These are phyloP conservation scores for Meiosimyza decipiens DNA, from an alignment of 2,888 invertebrate genomes.

Conservation along the genomic window DNA sequence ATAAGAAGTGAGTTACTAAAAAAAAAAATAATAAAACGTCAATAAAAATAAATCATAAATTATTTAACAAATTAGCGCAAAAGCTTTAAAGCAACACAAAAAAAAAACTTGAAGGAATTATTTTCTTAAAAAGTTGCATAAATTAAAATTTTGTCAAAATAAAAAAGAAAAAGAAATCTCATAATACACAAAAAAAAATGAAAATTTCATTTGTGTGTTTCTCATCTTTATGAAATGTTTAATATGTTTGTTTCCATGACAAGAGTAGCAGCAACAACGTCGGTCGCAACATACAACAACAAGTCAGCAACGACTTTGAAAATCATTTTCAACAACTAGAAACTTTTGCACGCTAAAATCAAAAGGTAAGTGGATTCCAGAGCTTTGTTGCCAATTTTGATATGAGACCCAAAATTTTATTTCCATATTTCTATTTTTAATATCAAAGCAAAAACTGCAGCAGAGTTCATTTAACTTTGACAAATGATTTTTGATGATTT, in stretches of 20 bases:
- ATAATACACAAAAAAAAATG: background rate
- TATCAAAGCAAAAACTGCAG: background rate
- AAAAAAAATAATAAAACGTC: too few species aligned
- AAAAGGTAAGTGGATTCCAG: background rate
- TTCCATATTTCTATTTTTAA: too few species aligned
- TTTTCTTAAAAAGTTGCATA: background rate
- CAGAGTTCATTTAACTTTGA: slow-evolving; percentile 40
- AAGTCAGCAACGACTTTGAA: background rate
- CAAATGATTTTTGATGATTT: slow-evolving; percentile 23
- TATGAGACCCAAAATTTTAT: too few species aligned
- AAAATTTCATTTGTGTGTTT: background rate
- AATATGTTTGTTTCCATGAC: slow-evolving; percentile 11
- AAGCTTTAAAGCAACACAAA: slow-evolving; percentile 19
- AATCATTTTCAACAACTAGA: background rate
- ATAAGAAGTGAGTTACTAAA: background rate
- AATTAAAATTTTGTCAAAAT: background rate
- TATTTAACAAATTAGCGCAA: slow-evolving; percentile 1
- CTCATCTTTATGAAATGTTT: background rate
- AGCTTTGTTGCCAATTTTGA: background rate
- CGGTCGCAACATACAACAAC: background rate
- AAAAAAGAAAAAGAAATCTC: background rate
- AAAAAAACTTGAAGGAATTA: background rate
- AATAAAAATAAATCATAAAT: background rate
- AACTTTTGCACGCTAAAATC: slow-evolving; percentile 2
- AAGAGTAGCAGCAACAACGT: background rate